Base-by-base conservation (phyloP, 1,140 invertebrate genomes). In the Drosophila nigrodunni region DNA sequence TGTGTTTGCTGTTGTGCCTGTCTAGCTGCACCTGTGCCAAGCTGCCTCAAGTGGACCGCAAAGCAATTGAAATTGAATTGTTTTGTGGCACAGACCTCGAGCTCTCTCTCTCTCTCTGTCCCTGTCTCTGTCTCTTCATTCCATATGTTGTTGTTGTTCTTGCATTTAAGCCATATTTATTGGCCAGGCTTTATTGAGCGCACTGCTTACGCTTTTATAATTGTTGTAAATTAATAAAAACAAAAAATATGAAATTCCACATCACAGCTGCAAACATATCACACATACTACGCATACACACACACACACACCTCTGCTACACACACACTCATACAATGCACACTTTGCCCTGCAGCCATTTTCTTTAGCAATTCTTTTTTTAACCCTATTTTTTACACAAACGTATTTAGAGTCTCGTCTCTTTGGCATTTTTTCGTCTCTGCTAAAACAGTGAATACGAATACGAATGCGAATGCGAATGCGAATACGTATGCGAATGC, bases 21-120 rank as follows among this genome's bases (percentile, higher is more conserved):
- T 44, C 44, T 10, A 35, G 50, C 13, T 87, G 83, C 82, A 78
- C 70, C 82, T 86, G 78, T 67, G 70, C 52, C 39, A 46, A 66
- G 52, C 15, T 58, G 67, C 73, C 82, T 88, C 82, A 88, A 88
- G 83, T 87, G 83, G 80, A 86, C 82, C 82, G 82, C 82, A 86
- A 86, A 86, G 82, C 82, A 86, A 86, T 86, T 86, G 82, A 86
- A 86, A 86, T 86, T 86, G 82, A 86, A 86, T 86, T 86, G 82
- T 86, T 86, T 82, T 88, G 79, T 86, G 82, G 83, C 82, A 78
- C 75, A 78, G 72, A 85, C 66, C 70, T 75, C 74, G 59, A 80
- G 80, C 69, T 62, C 46, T 47, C 2, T 54, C 58, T 7, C 11
- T 8, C 25, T 25, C 25, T 25, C 25, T 25, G 0, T 25, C 25